A percentile compares a stretch with the other conserved stretches of the same genome.
Evolutionary conservation across 2,113 vertebrate species (phyloP).

Genomic region (Ranitomeya variabilis): DNA sequence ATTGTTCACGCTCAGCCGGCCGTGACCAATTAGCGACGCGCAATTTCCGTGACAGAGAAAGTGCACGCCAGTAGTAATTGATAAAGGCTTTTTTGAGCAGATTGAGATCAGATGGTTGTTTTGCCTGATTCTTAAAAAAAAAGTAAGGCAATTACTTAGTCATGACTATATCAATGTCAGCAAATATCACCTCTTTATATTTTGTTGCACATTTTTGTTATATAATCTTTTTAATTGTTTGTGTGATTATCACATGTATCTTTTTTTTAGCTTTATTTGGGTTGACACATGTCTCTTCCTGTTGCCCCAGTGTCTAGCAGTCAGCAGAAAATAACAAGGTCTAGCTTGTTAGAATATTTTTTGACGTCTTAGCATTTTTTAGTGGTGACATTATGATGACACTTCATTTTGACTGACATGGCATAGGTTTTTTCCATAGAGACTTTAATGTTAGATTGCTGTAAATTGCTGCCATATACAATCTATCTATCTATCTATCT

Average conservation of each 20-base stretch:
- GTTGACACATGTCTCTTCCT: constrained; percentile 50
- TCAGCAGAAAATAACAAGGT: constrained; percentile 51
- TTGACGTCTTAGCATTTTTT: constrained; percentile 24
- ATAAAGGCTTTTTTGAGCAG: no score
- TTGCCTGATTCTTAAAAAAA: no score
- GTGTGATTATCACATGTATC: constrained; percentile 20
- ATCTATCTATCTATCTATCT: background rate
- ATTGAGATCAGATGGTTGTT: no score
- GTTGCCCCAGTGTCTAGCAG: constrained; percentile 23
- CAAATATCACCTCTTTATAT: background rate
- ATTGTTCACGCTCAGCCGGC: no score
- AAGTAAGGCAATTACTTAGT: background rate
- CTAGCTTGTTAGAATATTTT: constrained; percentile 45
- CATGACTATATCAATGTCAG: background rate
- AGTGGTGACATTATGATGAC: constrained; percentile 14
- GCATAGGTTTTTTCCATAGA: constrained; percentile 10
- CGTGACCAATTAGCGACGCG: no score
- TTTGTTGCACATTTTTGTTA: background rate
- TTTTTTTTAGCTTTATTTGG: constrained; percentile 31
- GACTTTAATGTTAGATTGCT: background rate
- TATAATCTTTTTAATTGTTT: constrained; percentile 38
- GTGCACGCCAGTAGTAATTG: no score
- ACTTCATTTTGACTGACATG: constrained; percentile 18
- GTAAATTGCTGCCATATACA: background rate
- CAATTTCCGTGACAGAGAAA: no score